Base-by-base conservation (phyloP, 2,113 vertebrate species). In the Hippocampus guttulatus region DNA sequence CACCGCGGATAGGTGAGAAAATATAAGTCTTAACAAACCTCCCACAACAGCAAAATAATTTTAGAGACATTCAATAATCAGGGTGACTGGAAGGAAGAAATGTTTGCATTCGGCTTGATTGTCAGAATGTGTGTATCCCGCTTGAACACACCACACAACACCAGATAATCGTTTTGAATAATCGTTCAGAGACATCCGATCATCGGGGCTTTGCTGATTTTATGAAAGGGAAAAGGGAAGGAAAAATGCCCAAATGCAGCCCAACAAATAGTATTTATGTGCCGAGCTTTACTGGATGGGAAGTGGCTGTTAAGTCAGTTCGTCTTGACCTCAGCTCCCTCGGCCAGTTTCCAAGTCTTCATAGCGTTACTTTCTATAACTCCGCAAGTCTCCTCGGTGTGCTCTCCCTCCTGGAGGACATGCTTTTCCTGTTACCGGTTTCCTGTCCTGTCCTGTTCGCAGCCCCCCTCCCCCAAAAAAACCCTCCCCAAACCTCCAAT, bases 371-470 rank as follows among this genome's bases (percentile, higher is more conserved):
- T 73, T 82, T 88, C 71, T 75, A 21, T 71, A 75, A 75, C 80
- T 75, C 65, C 12, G 83, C 84, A 81, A 85, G 78, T 75, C 81
- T 84, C 83, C 76, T 54, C 76, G 73, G 58, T 45, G n/a, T 84
- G 74, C 76, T 81, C 55, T 67, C 71, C 65, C 67, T 87, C 86
- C 80, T 80, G 54, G 71, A 88, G 82, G 82, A 84, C 79, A 76
- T 54, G 64, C 73, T 87, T 61, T 89, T 89, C 85, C 86, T 89
- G 84, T 77, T 84, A 73, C 77, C 67, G 25, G 69, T 82, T 91
- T 88, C 84, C 88, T 87, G 79, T 79, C 72, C 83, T 85, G 84
- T 80, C 84, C 75, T 52, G 8, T 55, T 25, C 47, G 14, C 45
- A 76, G 68, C 58, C 68, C 30, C 14, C 43, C 9, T 77, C 70